These are phyloP conservation scores for Sebastes cheni DNA, from an alignment of 2,797 vertebrate species.

Conservation along the genomic window DNA sequence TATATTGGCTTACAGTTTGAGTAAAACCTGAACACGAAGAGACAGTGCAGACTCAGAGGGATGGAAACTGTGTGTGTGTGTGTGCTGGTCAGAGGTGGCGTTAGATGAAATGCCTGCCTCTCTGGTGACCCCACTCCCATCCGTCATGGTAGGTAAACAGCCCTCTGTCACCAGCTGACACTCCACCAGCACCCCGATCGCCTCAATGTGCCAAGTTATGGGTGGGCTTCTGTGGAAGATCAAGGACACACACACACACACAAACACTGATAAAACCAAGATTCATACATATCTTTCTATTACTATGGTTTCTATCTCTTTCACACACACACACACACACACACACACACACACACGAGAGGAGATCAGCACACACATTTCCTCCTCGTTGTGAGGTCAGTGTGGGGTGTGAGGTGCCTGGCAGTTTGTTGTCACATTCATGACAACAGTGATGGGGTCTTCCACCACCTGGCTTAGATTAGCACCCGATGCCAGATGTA, in stretches of 20 bases:
- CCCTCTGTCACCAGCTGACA: slow-evolving; percentile 79
- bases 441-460: slow-evolving; percentile 57
- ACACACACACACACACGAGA: neutral
- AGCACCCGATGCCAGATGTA: slow-evolving; percentile 63
- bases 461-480: slow-evolving; percentile 69
- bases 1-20: neutral
- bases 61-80: neutral
- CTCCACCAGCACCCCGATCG: slow-evolving; percentile 53
- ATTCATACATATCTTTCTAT: neutral
- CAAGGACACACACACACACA: slow-evolving; percentile 12
- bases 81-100: slow-evolving; percentile 32
- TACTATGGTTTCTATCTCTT: neutral
- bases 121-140: slow-evolving; percentile 79
- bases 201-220: slow-evolving; percentile 42
- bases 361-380: slow-evolving; percentile 36
- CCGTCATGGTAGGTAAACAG: slow-evolving; percentile 80
- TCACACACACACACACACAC: neutral
- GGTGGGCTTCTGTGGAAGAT: slow-evolving; percentile 61
- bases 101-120: slow-evolving; percentile 69
- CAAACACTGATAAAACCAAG: neutral
- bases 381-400: slow-evolving; percentile 53
- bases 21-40: slow-evolving; percentile 15
- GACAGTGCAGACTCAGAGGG: neutral
- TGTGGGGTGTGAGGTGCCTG: slow-evolving; percentile 55
- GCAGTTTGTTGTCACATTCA: slow-evolving; percentile 73